Percentiles rank a stretch among this genome's conserved stretches.
Conservation (phyloP, 2,113 vertebrate species). For the human region GRCh38 chr14:93955001-93955500, state of each 20-base stretch:
- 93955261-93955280: not conserved
- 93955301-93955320: constrained; percentile 31
- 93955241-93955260: not conserved
- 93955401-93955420: not conserved
- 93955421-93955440: not conserved
- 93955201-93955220: not conserved
- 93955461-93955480: not conserved
- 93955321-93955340: not conserved
- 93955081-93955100: not conserved
- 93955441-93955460: not conserved
- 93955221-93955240: not conserved
- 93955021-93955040: not conserved
- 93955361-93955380: constrained; percentile 49
- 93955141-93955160: not conserved
- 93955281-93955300: not conserved
- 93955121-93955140: not conserved
- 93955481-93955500: not conserved
- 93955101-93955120: not conserved
- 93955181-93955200: not conserved
- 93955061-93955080: not conserved
- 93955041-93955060: not conserved
- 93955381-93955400: not conserved
- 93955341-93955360: constrained; percentile 19
- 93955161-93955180: not conserved
- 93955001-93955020: not conserved